Percentiles rank a stretch among this genome's conserved stretches.
Conservation (phyloP, 1,140 invertebrate species). For the Nixonia krombeini region DNA sequence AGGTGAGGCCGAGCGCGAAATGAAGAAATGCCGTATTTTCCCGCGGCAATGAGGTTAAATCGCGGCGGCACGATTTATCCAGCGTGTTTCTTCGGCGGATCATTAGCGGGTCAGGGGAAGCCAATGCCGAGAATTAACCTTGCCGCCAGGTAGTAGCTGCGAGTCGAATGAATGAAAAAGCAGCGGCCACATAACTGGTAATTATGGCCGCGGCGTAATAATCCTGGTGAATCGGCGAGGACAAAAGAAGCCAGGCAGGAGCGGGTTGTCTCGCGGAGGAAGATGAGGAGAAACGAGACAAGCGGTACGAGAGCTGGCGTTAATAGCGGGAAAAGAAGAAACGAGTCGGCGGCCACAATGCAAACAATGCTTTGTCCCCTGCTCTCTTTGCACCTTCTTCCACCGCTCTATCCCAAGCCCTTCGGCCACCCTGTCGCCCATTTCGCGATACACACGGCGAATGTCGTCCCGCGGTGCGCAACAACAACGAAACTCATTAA, state of each 20-base stretch:
- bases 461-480: too few relatives aligned
- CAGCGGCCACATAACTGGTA: conserved; percentile 18
- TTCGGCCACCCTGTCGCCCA: background rate
- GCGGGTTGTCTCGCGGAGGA: background rate
- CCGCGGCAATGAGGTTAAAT: too few relatives aligned
- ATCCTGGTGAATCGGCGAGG: conserved; percentile 17
- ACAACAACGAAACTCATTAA: too few relatives aligned
- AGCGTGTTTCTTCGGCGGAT: too few relatives aligned
- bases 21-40: too few relatives aligned
- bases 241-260: conserved; percentile 12
- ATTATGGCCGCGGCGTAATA: conserved; percentile 20
- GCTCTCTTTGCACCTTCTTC: conserved; percentile 9
- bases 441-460: background rate
- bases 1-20: too few relatives aligned
- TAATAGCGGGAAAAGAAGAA: conserved; percentile 11
- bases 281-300: conserved; percentile 5
- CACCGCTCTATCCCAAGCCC: background rate
- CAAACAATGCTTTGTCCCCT: conserved; percentile 39
- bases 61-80: too few relatives aligned
- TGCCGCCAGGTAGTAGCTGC: background rate
- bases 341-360: conserved; percentile 22
- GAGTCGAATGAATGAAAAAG: conserved; percentile 16
- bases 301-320: conserved; percentile 29
- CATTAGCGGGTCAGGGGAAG: too few relatives aligned
- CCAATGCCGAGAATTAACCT: background rate